phyloP scores from a whole-genome alignment of 2,888 invertebrate species.

The Linnaemya vulpina region DNA sequence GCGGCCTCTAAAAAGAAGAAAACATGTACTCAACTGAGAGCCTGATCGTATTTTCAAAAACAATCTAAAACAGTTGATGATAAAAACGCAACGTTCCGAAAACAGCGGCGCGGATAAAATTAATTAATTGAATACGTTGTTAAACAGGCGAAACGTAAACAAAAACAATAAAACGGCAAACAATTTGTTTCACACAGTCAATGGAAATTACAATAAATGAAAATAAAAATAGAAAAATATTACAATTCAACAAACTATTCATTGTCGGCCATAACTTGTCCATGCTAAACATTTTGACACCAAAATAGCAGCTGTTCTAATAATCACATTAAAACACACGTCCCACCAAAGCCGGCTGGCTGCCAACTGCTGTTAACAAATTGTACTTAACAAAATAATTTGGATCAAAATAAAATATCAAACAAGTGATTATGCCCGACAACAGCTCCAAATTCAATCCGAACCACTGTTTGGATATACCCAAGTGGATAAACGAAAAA shows the following conservation, averaged over 20 bases:
- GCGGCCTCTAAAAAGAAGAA: background rate
- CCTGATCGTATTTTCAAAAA: conserved; percentile 46
- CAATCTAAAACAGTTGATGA: conserved; percentile 60
- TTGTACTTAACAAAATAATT: conserved; percentile 35
- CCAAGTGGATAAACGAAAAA: conserved; percentile 78
- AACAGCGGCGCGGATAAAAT: conserved; percentile 50
- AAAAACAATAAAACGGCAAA: conserved; percentile 14
- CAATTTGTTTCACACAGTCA: conserved; percentile 38
- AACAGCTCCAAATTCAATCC: conserved; percentile 71
- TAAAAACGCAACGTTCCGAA: conserved; percentile 50
- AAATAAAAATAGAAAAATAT: conserved; percentile 13
- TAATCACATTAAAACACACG: too few species aligned
- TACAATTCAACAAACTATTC: conserved; percentile 4
- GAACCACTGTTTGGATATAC: conserved; percentile 73
- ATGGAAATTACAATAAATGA: conserved; percentile 45
- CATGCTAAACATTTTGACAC: conserved; percentile 5
- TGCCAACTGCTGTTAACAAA: background rate
- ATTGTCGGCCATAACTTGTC: conserved; percentile 32
- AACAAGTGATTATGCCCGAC: conserved; percentile 64
- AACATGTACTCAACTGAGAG: conserved; percentile 15
- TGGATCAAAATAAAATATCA: background rate
- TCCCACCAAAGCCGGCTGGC: background rate
- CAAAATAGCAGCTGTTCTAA: background rate
- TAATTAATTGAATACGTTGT: conserved; percentile 13
- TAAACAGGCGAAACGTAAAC: background rate